Percentiles rank a stretch among this genome's conserved stretches.
These are phyloP conservation scores for Sebastes wilsoni DNA, from an alignment of 2,797 vertebrate species.

Conservation along the genomic window DNA sequence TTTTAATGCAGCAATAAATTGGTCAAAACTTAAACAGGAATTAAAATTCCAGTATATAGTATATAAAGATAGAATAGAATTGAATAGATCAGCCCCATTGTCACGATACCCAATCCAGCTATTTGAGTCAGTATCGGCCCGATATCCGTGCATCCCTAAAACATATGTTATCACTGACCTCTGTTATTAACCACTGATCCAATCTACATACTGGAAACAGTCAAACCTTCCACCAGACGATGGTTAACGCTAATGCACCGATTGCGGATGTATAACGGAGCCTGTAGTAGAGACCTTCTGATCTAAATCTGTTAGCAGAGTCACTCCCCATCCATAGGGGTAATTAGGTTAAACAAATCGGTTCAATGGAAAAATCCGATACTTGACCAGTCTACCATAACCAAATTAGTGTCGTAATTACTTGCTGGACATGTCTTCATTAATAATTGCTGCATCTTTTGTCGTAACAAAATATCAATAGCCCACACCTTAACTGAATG, in stretches of 20 bases:
- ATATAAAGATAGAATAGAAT: too few species aligned
- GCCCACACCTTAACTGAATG: constrained; percentile 54
- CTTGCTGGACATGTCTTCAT: constrained; percentile 72
- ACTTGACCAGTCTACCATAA: constrained; percentile 63
- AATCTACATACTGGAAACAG: not conserved
- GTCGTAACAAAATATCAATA: constrained; percentile 69
- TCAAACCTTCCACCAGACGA: not conserved
- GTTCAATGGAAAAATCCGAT: constrained; percentile 71
- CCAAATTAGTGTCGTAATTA: constrained; percentile 79
- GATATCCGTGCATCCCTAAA: too few species aligned
- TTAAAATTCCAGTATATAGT: too few species aligned
- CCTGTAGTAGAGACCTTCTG: constrained; percentile 28
- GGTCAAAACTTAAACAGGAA: too few species aligned
- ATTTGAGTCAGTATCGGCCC: too few species aligned
- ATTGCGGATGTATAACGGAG: constrained; percentile 35
- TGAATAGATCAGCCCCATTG: too few species aligned
- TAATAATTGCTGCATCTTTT: constrained; percentile 65
- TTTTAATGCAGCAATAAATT: too few species aligned
- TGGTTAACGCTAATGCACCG: not conserved
- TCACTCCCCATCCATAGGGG: constrained; percentile 34
- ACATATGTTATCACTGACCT: not conserved
- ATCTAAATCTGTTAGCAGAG: constrained; percentile 42
- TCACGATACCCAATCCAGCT: too few species aligned
- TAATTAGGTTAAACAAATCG: constrained; percentile 73
- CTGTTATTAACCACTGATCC: not conserved